Conservation (phyloP, 2,888 invertebrate species). For the Venusia cambrica region DNA sequence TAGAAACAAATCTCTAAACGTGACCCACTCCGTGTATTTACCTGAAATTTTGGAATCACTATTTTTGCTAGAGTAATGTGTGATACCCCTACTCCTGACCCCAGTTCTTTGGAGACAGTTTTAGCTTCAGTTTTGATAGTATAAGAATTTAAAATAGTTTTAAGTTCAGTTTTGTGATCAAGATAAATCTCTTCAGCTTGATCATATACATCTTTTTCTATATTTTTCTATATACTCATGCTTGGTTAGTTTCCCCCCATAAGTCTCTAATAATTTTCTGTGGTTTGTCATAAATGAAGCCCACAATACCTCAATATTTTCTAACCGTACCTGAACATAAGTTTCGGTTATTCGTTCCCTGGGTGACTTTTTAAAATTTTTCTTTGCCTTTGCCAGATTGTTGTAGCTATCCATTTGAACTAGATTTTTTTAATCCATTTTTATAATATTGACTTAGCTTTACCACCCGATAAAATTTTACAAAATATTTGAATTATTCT, state of each 20-base stretch:
- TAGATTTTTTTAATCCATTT: slow-evolving; percentile 1
- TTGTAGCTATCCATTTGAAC: slow-evolving; percentile 3
- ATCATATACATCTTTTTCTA: too few species aligned
- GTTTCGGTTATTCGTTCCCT: slow-evolving; percentile 4
- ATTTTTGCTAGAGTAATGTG: slow-evolving; percentile 1
- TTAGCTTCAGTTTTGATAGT: not conserved
- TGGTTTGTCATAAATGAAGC: not conserved
- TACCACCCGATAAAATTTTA: too few species aligned
- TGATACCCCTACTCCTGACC: not conserved
- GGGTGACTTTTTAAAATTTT: slow-evolving; percentile 10
- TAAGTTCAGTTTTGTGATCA: slow-evolving; percentile 2
- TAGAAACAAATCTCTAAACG: slow-evolving; percentile 2
- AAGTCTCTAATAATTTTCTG: not conserved
- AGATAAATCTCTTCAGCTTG: not conserved
- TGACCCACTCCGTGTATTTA: not conserved
- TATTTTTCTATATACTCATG: not conserved
- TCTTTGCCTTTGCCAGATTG: slow-evolving; percentile 5
- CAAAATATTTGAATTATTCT: too few species aligned
- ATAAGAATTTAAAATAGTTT: not conserved
- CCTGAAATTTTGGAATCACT: slow-evolving; percentile 1
- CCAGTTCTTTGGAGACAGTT: not conserved
- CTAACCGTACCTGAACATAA: slow-evolving; percentile 2
- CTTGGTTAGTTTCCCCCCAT: not conserved
- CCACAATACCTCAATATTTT: slow-evolving; percentile 9
- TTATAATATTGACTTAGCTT: too few species aligned